A percentile compares a stretch with the other conserved stretches of the same genome.
Evolutionary conservation across 2,113 vertebrate species (phyloP).

Genomic region (Ariopsis seemanni): DNA sequence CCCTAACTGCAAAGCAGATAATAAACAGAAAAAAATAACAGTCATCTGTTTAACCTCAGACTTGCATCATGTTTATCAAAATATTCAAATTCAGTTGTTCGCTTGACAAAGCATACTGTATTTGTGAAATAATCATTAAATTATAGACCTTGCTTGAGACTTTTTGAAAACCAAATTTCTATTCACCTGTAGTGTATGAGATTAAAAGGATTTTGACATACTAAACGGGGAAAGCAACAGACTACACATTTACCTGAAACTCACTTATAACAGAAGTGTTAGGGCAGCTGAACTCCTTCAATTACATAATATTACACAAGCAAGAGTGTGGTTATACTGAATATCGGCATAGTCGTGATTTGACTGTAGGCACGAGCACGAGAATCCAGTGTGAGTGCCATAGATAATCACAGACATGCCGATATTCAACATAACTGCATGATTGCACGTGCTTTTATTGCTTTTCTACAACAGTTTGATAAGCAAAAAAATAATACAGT

Average conservation of each 20-base stretch:
- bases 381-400: too few relatives aligned
- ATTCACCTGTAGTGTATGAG: not conserved
- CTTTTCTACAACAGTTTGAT: too few relatives aligned
- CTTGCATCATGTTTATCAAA: not conserved
- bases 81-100: not conserved
- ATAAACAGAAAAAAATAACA: not conserved
- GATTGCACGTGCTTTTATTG: too few relatives aligned
- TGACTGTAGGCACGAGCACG: not conserved
- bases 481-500: too few relatives aligned
- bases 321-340: not conserved
- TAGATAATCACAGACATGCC: not conserved
- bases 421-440: not conserved
- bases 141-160: not conserved
- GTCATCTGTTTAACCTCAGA: not conserved
- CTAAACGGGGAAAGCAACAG: not conserved
- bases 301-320: not conserved
- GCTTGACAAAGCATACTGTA: not conserved
- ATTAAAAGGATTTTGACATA: too few relatives aligned
- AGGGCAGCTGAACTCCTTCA: not conserved
- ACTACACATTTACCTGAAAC: not conserved
- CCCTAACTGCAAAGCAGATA: conserved; percentile 78
- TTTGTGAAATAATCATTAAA: not conserved
- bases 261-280: not conserved
- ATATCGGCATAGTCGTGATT: not conserved
- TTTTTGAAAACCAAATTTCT: not conserved